Percentiles rank a stretch among this genome's conserved stretches.
Conservation (phyloP, 2,113 vertebrate genomes). For the Narcine bancroftii region DNA sequence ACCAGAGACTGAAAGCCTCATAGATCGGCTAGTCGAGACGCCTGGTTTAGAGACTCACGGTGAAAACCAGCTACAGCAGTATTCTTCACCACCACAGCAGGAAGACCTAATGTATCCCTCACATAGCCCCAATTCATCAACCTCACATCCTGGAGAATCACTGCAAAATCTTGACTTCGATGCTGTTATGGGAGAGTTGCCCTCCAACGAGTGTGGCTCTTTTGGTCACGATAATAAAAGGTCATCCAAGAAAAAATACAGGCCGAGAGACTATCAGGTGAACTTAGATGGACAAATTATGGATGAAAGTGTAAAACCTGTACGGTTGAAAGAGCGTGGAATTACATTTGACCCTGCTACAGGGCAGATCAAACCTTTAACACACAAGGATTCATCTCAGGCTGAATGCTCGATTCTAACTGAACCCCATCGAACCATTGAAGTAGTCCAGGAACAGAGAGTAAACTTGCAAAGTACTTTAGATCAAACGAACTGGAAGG, state of each 20-base stretch:
- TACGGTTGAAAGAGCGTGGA: constrained; percentile 82
- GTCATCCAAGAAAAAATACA: constrained; percentile 65
- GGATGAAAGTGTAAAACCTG: constrained; percentile 68
- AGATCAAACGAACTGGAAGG: constrained; percentile 88
- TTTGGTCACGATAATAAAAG: constrained; percentile 67
- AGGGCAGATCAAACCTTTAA: constrained; percentile 75
- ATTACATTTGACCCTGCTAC: constrained; percentile 84
- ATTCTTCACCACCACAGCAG: constrained; percentile 41
- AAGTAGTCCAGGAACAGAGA: constrained; percentile 61
- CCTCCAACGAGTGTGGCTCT: constrained; percentile 49
- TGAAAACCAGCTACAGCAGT: constrained; percentile 53
- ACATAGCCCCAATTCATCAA: constrained; percentile 47
- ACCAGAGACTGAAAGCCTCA: constrained; percentile 46
- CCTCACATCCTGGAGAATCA: constrained; percentile 50
- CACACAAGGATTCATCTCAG: constrained; percentile 64
- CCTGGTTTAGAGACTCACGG: constrained; percentile 39
- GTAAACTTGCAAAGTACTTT: constrained; percentile 68
- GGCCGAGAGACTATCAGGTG: constrained; percentile 61
- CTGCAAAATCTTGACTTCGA: constrained; percentile 39
- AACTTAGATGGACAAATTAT: constrained; percentile 62
- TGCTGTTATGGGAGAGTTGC: constrained; percentile 5
- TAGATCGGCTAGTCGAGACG: constrained; percentile 61
- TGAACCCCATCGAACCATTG: constrained; percentile 68
- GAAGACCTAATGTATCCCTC: constrained; percentile 49
- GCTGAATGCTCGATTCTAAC: constrained; percentile 51